Percentiles rank a stretch among this genome's conserved stretches.
Conservation (phyloP, 2,797 vertebrate genomes). For the Thripadectes ignobilis region DNA sequence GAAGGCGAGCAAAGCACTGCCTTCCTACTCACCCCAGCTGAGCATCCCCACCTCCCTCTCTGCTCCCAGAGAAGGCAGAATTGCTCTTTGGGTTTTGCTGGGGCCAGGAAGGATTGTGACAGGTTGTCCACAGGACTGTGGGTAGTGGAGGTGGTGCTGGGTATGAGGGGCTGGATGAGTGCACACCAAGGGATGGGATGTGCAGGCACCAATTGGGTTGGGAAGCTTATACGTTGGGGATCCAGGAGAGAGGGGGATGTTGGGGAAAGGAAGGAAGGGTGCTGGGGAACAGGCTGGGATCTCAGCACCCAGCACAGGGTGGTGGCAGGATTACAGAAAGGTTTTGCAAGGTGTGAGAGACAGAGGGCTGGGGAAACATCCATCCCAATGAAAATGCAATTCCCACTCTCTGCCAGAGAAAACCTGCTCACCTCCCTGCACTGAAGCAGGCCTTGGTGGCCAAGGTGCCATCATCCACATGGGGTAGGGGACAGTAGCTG, state of each 20-base stretch:
- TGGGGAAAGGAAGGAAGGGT: not conserved
- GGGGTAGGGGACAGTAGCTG: not conserved
- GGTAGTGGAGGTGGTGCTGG: not conserved
- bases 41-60: not conserved
- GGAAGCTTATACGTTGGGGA: not conserved
- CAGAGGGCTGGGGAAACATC: not conserved
- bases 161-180: not conserved
- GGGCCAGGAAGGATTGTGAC: not conserved
- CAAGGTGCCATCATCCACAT: not conserved
- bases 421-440: not conserved
- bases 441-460: not conserved
- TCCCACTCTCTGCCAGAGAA: not conserved
- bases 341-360: not conserved
- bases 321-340: not conserved
- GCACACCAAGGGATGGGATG: not conserved
- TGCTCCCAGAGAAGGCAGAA: not conserved
- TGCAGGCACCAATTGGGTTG: not conserved
- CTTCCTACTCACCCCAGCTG: not conserved
- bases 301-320: not conserved
- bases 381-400: not conserved
- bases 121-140: not conserved
- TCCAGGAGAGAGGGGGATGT: not conserved
- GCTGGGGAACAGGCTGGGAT: not conserved
- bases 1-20: fast-evolving
- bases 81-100: not conserved